Evolutionary conservation across 2,888 invertebrate genomes (phyloP), one percentile per base, ranked within the genome.

Genomic region (Pteria penguin): DNA sequence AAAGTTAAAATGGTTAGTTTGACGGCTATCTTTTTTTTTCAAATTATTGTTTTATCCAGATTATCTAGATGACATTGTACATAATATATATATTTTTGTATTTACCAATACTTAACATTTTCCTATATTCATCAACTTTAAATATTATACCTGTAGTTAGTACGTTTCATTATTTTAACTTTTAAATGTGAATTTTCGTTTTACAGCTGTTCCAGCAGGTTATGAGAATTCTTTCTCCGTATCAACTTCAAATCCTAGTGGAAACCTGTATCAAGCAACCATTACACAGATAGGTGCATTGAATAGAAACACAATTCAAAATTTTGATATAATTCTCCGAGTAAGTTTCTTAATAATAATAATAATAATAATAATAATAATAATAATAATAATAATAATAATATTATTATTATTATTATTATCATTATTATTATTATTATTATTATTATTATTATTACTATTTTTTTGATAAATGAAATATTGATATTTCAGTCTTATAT

Each of bases 181-280:
- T 18, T 45, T 14, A 45, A 14, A 45, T 31, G 33, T 27, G 26
- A n/a, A 58, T 24, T 58, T 58, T 4, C 5, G n/a, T 58, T 4
- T 45, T 66, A 33, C 18, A 85, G 86, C 81, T 22, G 61, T 75
- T 26, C 84, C 86, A 32, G 22, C 77, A 4, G 84, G 82, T 1
- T 76, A 70, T 26, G 79, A 76, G 18, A 67, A 69, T 45, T 61
- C 75, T 14, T 87, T 87, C 69, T 33, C 62, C 4, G 45, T 84
- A 2, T 78, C 78, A 1, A 36, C 62, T 26, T 60, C 24, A 11
- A 26, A 65, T 4, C 69, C 70, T 45, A 71, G 45, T 11, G 72
- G 72, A 61, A 70, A 60, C n/a, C 45, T 66, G 4, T 84, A 84
- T 31, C 75, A 62, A n/a, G 83, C 82, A 11, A 63, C 60, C 11